Evolutionary conservation across 2,113 vertebrate genomes (phyloP).

Genomic region (Typhlomys cinereus): DNA sequence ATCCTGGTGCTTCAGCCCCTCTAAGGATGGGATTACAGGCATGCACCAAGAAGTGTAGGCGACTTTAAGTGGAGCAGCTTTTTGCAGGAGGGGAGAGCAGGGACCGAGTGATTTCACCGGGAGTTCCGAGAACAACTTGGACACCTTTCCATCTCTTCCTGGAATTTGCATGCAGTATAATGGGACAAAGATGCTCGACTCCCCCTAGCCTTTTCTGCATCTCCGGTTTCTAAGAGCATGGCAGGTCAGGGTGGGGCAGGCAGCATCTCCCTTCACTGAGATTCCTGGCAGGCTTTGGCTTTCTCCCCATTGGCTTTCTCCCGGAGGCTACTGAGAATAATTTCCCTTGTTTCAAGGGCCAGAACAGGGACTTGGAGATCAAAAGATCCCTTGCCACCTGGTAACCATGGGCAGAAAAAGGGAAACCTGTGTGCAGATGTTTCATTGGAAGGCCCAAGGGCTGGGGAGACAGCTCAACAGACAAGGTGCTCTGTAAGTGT

Average conservation of each 20-base stretch:
- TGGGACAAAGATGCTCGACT: background rate
- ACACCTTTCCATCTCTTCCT: constrained; percentile 40
- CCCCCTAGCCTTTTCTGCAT: background rate
- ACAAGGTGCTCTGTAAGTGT: background rate
- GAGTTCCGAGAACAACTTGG: background rate
- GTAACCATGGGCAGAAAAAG: background rate
- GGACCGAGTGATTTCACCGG: background rate
- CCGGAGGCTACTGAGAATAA: background rate
- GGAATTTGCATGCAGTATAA: background rate
- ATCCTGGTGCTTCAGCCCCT: background rate
- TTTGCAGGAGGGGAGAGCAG: background rate
- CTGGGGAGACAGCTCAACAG: background rate
- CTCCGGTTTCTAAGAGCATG: constrained; percentile 8
- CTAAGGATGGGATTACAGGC: no score
- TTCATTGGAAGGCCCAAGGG: background rate
- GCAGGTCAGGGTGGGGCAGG: background rate
- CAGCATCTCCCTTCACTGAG: background rate
- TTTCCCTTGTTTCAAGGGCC: background rate
- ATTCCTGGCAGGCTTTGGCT: background rate
- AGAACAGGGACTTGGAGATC: background rate
- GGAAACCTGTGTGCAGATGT: background rate
- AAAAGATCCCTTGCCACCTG: background rate
- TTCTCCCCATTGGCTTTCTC: background rate
- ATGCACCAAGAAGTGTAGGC: background rate
- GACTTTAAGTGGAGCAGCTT: background rate